Base-by-base conservation (phyloP, 2,797 vertebrate genomes). In the Psittacula derbiana region DNA sequence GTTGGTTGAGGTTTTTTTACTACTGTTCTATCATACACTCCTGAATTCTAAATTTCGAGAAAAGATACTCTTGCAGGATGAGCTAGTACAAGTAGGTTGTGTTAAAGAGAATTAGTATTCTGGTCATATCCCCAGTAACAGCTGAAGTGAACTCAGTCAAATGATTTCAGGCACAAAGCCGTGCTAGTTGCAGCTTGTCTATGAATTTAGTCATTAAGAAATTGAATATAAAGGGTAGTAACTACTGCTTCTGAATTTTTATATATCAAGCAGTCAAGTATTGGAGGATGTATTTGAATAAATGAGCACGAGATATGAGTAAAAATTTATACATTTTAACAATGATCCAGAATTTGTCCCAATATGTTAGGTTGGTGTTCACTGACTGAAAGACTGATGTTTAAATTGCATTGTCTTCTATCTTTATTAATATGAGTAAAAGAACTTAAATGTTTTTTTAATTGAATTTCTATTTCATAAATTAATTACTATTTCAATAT, bases 41-140 rank as follows among this genome's bases (percentile, higher is more conserved):
- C 33, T 84, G 76, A 86, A 73, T 76, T 79, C 41, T 91, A 40
- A 69, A 61, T 88, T 62, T 88, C 50, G 40, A 46, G 67, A 47
- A 53, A 49, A 67, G 46, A 75, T 64, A 25, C 12, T 61, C 43
- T 55, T 36, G 49, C 36, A 84, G 61, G 43, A 92, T 72, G 41
- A 64, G 19, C 49, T 82, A 6, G 4, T 80, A 76, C 78, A 95
- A 94, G 20, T 70, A 81, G 27, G 19, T 88, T 85, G 36, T 95
- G 50, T 86, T 93, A 49, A 75, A 70, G 36, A 66, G 36, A 87
- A 86, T 92, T 90, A 88, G 12, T 74, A 94, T 86, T 90, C 86
- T 90, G 55, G 16, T 49, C 40, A 8, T 50, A 50, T 28, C 60
- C 33, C 16, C 21, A 44, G 47, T 80, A 88, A 69, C 53, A 86